Evolutionary conservation across 2,888 invertebrate species (phyloP), one percentile per base, ranked within the genome.

Genomic region (Drosophila pseudotakahashii): DNA sequence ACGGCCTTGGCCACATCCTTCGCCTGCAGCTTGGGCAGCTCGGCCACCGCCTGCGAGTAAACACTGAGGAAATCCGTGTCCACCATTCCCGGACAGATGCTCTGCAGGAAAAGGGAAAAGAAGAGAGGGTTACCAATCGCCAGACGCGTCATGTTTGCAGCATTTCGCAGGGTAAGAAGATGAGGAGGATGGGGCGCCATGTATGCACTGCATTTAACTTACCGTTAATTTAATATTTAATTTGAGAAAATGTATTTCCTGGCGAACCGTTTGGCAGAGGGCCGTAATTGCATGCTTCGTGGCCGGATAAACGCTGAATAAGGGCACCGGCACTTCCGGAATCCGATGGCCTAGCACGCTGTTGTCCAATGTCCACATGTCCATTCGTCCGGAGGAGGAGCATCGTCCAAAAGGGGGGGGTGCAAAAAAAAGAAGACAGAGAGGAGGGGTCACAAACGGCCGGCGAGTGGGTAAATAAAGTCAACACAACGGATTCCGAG

Each of bases 1-100:
- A 95, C 93, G 2, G 95, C 94, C 69, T 94, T 93, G 0, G 95
- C 94, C 7, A 96, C 92, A 84, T 95, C 95, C 44, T 92, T 89
- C 0, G 95, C 88, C 51, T 93, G 90, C 6, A 95, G 92, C 55
- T 91, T 89, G 42, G 93, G 93, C 73, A 92, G 83, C 19, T 90
- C 85, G 10, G 90, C 89, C 51, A 92, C 90, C 19, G 90, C 81
- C 37, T 86, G 87, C 9, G 77, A 90, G 75, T 91, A 92, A 59
- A 91, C 91, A 82, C 92, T 91, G 47, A 94, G 79, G 52, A 93
- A 91, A 64, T 93, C 93, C 0, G 94, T 94, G 48, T 92, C 92
- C 16, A 94, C 94, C 76, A 94, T 88, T 16, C 95, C 95, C 0
- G 95, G 95, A 45, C 94, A 94, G 48, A 95, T 92, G 78, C 94